These are phyloP conservation scores for Drosophila bocqueti DNA, from an alignment of 1,140 invertebrate genomes.

Conservation along the genomic window DNA sequence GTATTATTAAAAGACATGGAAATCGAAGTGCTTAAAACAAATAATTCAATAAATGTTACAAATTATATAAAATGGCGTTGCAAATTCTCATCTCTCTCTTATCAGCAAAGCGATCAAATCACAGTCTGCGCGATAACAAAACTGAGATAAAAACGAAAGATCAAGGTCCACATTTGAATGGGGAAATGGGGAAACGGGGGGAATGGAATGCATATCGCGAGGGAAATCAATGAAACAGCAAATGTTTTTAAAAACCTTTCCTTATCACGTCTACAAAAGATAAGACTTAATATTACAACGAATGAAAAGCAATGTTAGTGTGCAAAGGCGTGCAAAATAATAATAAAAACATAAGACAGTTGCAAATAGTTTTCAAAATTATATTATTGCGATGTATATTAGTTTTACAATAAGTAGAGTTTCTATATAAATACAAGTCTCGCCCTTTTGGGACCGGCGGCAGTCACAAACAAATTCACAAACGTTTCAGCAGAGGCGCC, in stretches of 20 bases:
- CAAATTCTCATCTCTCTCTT: background rate
- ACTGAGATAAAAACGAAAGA: slow-evolving; percentile 22
- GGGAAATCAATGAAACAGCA: slow-evolving; percentile 13
- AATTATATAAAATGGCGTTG: slow-evolving; percentile 26
- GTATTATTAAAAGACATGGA: slow-evolving; percentile 72
- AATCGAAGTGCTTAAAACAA: slow-evolving; percentile 59
- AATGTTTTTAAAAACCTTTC: slow-evolving; percentile 9
- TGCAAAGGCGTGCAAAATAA: slow-evolving; percentile 24
- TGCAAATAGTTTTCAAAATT: slow-evolving; percentile 55
- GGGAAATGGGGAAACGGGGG: background rate
- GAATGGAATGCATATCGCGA: slow-evolving; percentile 3
- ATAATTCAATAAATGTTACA: slow-evolving; percentile 43
- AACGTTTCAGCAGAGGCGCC: slow-evolving; percentile 1
- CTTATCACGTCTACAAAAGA: slow-evolving; percentile 21
- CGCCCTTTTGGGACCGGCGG: slow-evolving; percentile 78
- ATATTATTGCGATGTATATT: slow-evolving; percentile 75
- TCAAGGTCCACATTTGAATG: slow-evolving; percentile 2
- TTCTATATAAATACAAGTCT: slow-evolving; percentile 60
- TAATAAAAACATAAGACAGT: slow-evolving; percentile 52
- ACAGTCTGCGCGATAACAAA: slow-evolving; percentile 24
- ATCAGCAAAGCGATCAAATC: slow-evolving; percentile 11
- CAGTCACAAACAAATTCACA: slow-evolving; percentile 73
- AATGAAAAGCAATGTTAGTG: slow-evolving; percentile 17
- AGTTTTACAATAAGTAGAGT: slow-evolving; percentile 62
- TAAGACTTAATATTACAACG: slow-evolving; percentile 10